Evolutionary conservation across 2,888 invertebrate genomes (phyloP).

Genomic region (Neoscelio sp.): DNA sequence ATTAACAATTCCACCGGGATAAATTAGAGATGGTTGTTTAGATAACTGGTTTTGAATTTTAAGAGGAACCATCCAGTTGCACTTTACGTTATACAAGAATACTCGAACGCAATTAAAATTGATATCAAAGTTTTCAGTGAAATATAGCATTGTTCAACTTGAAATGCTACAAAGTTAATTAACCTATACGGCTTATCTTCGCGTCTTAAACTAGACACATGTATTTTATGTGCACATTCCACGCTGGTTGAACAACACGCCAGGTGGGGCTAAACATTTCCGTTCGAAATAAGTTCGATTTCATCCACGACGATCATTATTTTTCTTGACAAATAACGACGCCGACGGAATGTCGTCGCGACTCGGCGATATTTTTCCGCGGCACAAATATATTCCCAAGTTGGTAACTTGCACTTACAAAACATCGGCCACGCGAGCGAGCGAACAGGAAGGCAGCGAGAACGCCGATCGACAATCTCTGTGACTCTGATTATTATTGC

Average conservation of each 20-base stretch:
- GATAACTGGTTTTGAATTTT: too few species aligned
- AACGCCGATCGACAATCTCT: slow-evolving; percentile 59
- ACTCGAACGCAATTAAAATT: too few species aligned
- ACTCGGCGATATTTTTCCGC: slow-evolving; percentile 31
- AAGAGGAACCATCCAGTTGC: too few species aligned
- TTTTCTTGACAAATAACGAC: slow-evolving; percentile 62
- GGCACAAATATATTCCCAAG: slow-evolving; percentile 59
- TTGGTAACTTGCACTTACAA: slow-evolving; percentile 66
- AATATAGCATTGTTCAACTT: too few species aligned
- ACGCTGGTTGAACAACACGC: slow-evolving; percentile 1
- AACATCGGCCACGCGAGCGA: slow-evolving; percentile 35
- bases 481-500: slow-evolving; percentile 51
- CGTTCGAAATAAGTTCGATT: slow-evolving; percentile 41
- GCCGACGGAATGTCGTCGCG: slow-evolving; percentile 49
- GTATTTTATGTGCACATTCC: background rate
- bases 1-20: too few species aligned
- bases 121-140: too few species aligned
- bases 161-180: too few species aligned
- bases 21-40: too few species aligned
- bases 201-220: too few species aligned
- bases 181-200: too few species aligned
- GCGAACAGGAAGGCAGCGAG: slow-evolving; percentile 56
- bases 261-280: slow-evolving; percentile 5
- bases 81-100: too few species aligned
- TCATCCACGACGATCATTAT: slow-evolving; percentile 55